phyloP scores from a whole-genome alignment of 30 jellyfish, hydroid and myxozoan species.

The Nemopilema nomurai region DNA sequence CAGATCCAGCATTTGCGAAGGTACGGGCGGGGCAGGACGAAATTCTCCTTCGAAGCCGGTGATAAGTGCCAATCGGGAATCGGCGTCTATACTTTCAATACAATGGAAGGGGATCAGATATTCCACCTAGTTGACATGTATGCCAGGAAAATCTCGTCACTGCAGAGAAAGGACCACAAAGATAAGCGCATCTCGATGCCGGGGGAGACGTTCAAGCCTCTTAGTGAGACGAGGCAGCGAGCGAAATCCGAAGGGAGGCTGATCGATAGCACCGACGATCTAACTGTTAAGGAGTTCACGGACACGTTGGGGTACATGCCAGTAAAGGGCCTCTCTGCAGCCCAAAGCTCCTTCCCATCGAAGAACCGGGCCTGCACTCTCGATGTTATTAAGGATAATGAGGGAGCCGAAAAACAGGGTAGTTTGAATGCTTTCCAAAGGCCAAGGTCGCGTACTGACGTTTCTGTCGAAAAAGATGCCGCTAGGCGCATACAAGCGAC shows the following conservation, averaged over 20 bases:
- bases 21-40: conserved; percentile 97
- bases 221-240: conserved; percentile 62
- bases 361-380: conserved; percentile 24
- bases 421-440: neutral
- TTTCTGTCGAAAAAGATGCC: conserved; percentile 1
- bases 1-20: conserved; percentile 94
- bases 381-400: conserved; percentile 39
- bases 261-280: conserved; percentile 54
- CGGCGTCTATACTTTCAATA: conserved; percentile 96
- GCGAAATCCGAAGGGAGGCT: conserved; percentile 96
- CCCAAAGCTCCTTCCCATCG: conserved; percentile 22
- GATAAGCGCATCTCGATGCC: conserved; percentile 74
- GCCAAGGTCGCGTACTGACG: conserved; percentile 41
- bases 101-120: conserved; percentile 96
- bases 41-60: conserved; percentile 97
- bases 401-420: conserved; percentile 9
- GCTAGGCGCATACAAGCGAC: neutral
- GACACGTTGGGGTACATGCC: conserved; percentile 62
- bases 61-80: conserved; percentile 90
- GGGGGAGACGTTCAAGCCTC: conserved; percentile 81
- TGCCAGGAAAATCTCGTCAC: conserved; percentile 82
- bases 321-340: neutral
- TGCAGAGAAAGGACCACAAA: conserved; percentile 35
- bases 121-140: conserved; percentile 86
- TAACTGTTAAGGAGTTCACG: conserved; percentile 40